Evolutionary conservation across 2,113 vertebrate species (phyloP), one percentile per base, ranked within the genome.

Genomic region (Holacanthus passer): DNA sequence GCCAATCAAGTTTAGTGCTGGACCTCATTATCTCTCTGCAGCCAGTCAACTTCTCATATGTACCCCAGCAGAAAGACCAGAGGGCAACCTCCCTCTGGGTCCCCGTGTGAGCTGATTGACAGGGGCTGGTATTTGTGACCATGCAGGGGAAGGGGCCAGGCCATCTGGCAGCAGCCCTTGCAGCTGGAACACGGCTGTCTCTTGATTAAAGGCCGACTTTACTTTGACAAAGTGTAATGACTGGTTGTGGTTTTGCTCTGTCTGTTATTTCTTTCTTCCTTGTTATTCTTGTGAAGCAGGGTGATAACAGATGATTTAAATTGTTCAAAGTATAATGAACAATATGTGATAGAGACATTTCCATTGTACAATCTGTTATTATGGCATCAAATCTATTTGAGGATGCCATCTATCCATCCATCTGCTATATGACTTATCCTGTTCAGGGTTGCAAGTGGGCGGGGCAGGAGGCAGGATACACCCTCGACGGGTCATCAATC

Each of bases 91-190:
- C 86, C 87, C 84, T 82, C 75, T 52, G 87, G 82, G 67, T 73
- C 70, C 84, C 65, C 67, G 82, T 82, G 77, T 63, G 60, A 71
- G 79, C 76, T 93, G 91, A 93, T 29, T 90, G 92, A 91, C 89
- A 89, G 87, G 59, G 83, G 82, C 83, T 91, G 86, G 68, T 87
- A 90, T 93, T 91, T 90, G 88, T 84, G 81, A 79, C 79, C 47
- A 19, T 68, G 71, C 72, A 78, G 79, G 87, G 82, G 76, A 82
- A 84, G 60, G 60, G 77, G 83, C 62, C 68, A 71, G 75, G 81
- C 89, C 87, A 91, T 89, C 85, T 92, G 93, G 85, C 70, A 82
- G 78, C 83, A 82, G 76, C 75, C 65, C 75, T 73, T 68, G 43
- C 91, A 91, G 86, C 90, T 92, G 89, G 90, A 90, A 84, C 78